These are phyloP conservation scores for Paracyprichromis sp. DNA, from an alignment of 2,113 vertebrate genomes.

Conservation along the genomic window DNA sequence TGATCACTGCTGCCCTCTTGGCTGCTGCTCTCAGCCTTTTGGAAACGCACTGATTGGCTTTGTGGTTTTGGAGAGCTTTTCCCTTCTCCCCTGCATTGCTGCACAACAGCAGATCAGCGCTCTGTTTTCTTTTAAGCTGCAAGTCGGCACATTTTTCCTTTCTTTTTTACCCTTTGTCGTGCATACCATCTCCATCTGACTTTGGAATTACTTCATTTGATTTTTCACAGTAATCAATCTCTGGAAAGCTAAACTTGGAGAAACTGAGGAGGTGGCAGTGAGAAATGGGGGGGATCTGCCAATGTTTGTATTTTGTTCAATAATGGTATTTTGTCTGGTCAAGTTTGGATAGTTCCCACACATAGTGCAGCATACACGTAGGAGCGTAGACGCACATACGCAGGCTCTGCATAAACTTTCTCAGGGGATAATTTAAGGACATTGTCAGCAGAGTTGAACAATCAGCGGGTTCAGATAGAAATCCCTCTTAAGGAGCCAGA, in stretches of 20 bases:
- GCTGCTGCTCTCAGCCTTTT: background rate
- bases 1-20: background rate
- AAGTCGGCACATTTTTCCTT: background rate
- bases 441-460: conserved; percentile 33
- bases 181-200: background rate
- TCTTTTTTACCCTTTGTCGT: background rate
- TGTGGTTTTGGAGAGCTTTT: conserved; percentile 3
- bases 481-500: conserved; percentile 29
- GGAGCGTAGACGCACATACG: background rate
- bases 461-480: conserved; percentile 30
- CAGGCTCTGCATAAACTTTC: conserved; percentile 44
- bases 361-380: background rate
- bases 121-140: background rate
- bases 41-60: background rate
- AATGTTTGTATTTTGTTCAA: conserved; percentile 13
- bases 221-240: conserved; percentile 17
- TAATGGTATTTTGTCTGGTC: conserved; percentile 28
- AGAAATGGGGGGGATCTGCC: background rate
- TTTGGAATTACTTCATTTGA: background rate
- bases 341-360: conserved; percentile 44
- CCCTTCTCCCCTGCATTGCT: background rate
- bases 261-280: background rate
- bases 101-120: background rate
- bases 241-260: conserved; percentile 4
- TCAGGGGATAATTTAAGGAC: conserved; percentile 58